Conservation (phyloP, 2,888 invertebrate genomes). For the Napeogenes sylphis region DNA sequence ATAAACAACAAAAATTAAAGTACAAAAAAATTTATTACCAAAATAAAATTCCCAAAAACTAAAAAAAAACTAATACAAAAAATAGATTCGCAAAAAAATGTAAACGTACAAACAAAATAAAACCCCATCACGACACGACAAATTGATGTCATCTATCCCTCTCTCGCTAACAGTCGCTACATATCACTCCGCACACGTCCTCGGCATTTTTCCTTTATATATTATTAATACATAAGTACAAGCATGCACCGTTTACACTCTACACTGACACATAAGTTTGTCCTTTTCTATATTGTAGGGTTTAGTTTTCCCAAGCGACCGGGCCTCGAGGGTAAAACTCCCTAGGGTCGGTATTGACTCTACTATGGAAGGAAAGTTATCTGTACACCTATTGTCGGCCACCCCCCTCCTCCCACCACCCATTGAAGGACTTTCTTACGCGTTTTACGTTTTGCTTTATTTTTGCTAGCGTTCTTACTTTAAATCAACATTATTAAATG, state of each 20-base stretch:
- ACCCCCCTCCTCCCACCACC: slow-evolving; percentile 52
- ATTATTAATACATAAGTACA: slow-evolving; percentile 77
- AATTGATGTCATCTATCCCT: slow-evolving; percentile 77
- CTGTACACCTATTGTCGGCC: slow-evolving; percentile 76
- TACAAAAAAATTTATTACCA: too few relatives aligned
- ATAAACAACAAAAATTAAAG: too few relatives aligned
- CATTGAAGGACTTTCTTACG: slow-evolving; percentile 70
- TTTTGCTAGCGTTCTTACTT: slow-evolving; percentile 33
- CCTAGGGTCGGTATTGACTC: slow-evolving; percentile 78
- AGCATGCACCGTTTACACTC: slow-evolving; percentile 60
- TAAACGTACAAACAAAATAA: slow-evolving; percentile 73
- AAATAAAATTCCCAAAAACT: too few relatives aligned
- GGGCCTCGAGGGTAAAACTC: slow-evolving; percentile 76
- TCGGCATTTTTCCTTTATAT: slow-evolving; percentile 78
- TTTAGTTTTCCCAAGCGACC: slow-evolving; percentile 78
- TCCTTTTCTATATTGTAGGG: slow-evolving; percentile 77
- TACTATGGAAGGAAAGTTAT: slow-evolving; percentile 77
- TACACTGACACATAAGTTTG: slow-evolving; percentile 47
- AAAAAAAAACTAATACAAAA: slow-evolving; percentile 30
- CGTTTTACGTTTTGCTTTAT: slow-evolving; percentile 74
- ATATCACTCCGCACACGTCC: slow-evolving; percentile 75
- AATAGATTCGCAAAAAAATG: slow-evolving; percentile 42
- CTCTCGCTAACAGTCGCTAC: slow-evolving; percentile 75
- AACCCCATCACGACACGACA: slow-evolving; percentile 77
- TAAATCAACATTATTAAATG: slow-evolving; percentile 27